Conservation (phyloP, 2,113 vertebrate species). For the human (Homo sapiens) region DNA sequence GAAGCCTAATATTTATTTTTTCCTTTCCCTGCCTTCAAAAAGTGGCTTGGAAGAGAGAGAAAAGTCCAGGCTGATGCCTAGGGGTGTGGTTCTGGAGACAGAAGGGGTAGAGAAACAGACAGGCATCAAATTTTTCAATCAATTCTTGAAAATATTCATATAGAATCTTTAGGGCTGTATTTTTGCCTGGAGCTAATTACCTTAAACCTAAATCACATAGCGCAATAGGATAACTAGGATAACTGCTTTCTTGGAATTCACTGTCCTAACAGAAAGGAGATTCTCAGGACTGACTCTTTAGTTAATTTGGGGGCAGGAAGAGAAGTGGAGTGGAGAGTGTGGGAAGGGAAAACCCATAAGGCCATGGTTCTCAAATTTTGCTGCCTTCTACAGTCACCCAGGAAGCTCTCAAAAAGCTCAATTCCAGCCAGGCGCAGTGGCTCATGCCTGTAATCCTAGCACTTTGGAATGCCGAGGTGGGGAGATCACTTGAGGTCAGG, state of each 20-base stretch:
- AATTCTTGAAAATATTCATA: background rate
- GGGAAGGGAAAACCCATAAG: background rate
- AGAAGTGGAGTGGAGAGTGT: too few species aligned
- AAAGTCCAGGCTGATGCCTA: conserved; percentile 5
- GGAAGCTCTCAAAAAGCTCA: background rate
- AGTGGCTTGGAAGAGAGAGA: background rate
- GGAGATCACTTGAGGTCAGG: background rate
- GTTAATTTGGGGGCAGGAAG: background rate
- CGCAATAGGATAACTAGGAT: background rate
- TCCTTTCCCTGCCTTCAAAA: background rate
- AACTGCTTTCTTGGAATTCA: background rate
- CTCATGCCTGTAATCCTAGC: too few species aligned
- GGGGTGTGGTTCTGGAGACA: background rate
- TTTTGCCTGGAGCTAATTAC: conserved; percentile 34
- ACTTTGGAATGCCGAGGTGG: background rate
- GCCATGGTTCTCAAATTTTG: background rate
- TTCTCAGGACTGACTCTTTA: background rate
- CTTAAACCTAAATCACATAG: background rate
- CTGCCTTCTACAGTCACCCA: background rate
- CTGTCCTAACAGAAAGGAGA: background rate
- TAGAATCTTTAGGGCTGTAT: background rate
- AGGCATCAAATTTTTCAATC: background rate
- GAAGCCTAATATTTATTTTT: background rate
- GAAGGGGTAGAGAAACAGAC: background rate
- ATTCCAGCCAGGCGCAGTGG: background rate